Evolutionary conservation across 2,113 vertebrate genomes (phyloP).

Genomic region (Solea solea): DNA sequence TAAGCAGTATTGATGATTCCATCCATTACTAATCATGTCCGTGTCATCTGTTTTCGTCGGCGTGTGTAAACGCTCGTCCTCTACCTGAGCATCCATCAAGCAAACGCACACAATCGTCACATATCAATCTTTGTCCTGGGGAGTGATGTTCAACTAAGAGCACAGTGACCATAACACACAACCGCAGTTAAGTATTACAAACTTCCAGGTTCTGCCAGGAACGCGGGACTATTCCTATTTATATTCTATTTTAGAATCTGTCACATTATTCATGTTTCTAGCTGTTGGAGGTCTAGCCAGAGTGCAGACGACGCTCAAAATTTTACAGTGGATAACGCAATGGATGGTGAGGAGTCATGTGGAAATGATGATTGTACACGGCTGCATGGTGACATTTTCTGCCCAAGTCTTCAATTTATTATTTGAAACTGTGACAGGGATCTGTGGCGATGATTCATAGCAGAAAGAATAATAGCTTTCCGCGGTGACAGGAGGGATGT

Average conservation of each 20-base stretch:
- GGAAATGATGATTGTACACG: conserved; percentile 35
- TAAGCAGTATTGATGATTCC: too few species aligned
- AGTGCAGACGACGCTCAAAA: conserved; percentile 1
- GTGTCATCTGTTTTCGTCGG: too few species aligned
- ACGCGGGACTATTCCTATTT: conserved; percentile 12
- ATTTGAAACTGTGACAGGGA: conserved; percentile 54
- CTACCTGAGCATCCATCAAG: neutral
- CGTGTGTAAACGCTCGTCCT: too few species aligned
- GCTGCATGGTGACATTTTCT: conserved; percentile 34
- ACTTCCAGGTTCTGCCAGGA: conserved; percentile 16
- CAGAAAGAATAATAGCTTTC: conserved; percentile 54
- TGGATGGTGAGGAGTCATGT: conserved; percentile 15
- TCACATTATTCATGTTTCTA: conserved; percentile 12
- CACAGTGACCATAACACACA: conserved; percentile 37
- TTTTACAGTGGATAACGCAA: conserved; percentile 26
- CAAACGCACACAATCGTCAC: conserved; percentile 6
- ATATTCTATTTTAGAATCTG: neutral
- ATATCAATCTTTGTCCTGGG: conserved; percentile 34
- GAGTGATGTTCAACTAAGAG: conserved; percentile 33
- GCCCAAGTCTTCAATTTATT: conserved; percentile 47
- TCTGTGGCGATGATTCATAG: conserved; percentile 60
- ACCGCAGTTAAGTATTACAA: conserved; percentile 44
- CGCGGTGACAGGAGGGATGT: conserved; percentile 49
- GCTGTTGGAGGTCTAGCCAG: conserved; percentile 7
- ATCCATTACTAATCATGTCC: too few species aligned